A percentile compares a stretch with the other conserved stretches of the same genome.
Conservation (phyloP, 92 coral and sea anemone species). For the Isaurus tuberculatus region DNA sequence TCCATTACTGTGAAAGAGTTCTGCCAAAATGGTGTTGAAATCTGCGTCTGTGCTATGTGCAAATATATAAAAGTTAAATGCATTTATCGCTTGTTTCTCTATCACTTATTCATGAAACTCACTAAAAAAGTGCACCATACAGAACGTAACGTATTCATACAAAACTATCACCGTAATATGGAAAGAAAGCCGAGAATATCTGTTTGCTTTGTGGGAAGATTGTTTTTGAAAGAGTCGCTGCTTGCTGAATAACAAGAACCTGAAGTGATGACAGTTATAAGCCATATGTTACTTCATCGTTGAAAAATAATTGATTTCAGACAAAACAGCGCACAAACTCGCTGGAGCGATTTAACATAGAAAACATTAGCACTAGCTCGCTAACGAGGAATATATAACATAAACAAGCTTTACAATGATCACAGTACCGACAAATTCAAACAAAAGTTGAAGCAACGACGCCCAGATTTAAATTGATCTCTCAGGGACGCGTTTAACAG, state of each 20-base stretch:
- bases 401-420: neutral
- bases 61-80: neutral
- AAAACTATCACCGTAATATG: neutral
- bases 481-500: neutral
- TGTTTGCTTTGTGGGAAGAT: neutral
- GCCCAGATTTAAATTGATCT: slow-evolving; percentile 5
- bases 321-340: neutral
- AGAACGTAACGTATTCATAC: neutral
- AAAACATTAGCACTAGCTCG: neutral
- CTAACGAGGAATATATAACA: neutral
- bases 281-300: slow-evolving; percentile 16
- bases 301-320: neutral
- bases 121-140: neutral
- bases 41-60: slow-evolving; percentile 7
- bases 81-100: neutral
- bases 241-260: slow-evolving; percentile 3
- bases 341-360: neutral
- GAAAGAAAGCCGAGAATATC: neutral
- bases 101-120: neutral
- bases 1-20: slow-evolving; percentile 8
- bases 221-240: neutral
- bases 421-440: neutral
- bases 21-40: slow-evolving; percentile 41
- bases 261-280: slow-evolving; percentile 34
- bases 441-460: slow-evolving; percentile 14